These are phyloP conservation scores for Xanthostigma xanthostigma DNA, from an alignment of 2,888 invertebrate genomes.

Conservation along the genomic window DNA sequence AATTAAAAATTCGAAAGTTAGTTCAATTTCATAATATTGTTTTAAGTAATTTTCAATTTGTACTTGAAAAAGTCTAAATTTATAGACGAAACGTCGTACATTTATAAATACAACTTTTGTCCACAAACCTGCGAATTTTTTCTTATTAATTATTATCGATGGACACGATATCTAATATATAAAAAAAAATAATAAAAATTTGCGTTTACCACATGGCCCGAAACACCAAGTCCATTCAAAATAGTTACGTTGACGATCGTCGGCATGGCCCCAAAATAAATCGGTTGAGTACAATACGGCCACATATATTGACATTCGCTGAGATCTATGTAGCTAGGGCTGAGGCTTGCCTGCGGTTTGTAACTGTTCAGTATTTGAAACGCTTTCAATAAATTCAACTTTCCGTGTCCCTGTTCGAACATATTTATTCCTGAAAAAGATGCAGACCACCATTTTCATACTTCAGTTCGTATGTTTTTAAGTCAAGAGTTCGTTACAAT, in stretches of 20 bases:
- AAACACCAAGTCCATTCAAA: conserved; percentile 83
- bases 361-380: conserved; percentile 55
- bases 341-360: conserved; percentile 50
- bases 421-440: conserved; percentile 52
- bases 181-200: conserved; percentile 13
- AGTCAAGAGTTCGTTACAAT: too few relatives aligned
- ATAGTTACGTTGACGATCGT: conserved; percentile 88
- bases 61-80: too few relatives aligned
- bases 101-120: too few relatives aligned
- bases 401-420: conserved; percentile 96
- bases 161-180: too few relatives aligned
- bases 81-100: too few relatives aligned
- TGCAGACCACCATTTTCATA: not conserved
- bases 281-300: conserved; percentile 93
- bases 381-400: conserved; percentile 78
- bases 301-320: conserved; percentile 97
- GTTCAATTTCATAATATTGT: too few relatives aligned
- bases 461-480: too few relatives aligned
- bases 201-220: conserved; percentile 50
- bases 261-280: conserved; percentile 77
- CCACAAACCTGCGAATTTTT: too few relatives aligned
- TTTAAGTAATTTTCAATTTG: too few relatives aligned
- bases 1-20: too few relatives aligned
- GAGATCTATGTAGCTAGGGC: conserved; percentile 78
- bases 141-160: too few relatives aligned